phyloP scores from a whole-genome alignment of 2,888 invertebrate species.

The Drosophila conformis region DNA sequence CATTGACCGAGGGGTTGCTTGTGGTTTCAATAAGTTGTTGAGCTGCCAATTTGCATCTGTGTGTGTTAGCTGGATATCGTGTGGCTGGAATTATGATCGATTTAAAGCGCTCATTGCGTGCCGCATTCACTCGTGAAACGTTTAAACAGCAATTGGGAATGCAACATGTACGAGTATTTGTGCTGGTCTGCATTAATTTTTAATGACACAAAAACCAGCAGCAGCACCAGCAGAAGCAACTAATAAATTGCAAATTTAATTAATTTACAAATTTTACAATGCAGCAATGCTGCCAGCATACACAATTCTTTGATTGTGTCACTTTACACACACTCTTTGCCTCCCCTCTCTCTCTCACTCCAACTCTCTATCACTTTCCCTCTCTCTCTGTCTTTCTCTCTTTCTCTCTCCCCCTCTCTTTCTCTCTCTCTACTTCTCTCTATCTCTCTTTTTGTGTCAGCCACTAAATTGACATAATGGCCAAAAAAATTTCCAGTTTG shows the following conservation, averaged over 20 bases:
- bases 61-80: constrained; percentile 12
- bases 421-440: background rate
- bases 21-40: background rate
- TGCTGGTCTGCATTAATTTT: constrained; percentile 40
- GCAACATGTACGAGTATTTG: constrained; percentile 24
- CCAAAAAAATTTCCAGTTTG: constrained; percentile 78
- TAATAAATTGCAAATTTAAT: constrained; percentile 62
- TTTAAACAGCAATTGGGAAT: constrained; percentile 49
- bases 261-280: constrained; percentile 57
- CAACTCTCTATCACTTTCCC: background rate
- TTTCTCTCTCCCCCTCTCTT: too few relatives aligned
- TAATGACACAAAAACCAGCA: constrained; percentile 25
- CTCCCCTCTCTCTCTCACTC: background rate
- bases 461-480: constrained; percentile 76
- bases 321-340: constrained; percentile 23
- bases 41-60: constrained; percentile 1
- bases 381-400: background rate
- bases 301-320: constrained; percentile 43
- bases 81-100: constrained; percentile 33
- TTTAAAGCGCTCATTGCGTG: constrained; percentile 43
- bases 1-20: background rate
- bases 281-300: constrained; percentile 5
- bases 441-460: constrained; percentile 11
- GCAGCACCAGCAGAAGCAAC: constrained; percentile 10
- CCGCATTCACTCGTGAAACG: constrained; percentile 37